phyloP scores from a whole-genome alignment of 2,797 vertebrate genomes.

The Enteromius thamalakanensis region DNA sequence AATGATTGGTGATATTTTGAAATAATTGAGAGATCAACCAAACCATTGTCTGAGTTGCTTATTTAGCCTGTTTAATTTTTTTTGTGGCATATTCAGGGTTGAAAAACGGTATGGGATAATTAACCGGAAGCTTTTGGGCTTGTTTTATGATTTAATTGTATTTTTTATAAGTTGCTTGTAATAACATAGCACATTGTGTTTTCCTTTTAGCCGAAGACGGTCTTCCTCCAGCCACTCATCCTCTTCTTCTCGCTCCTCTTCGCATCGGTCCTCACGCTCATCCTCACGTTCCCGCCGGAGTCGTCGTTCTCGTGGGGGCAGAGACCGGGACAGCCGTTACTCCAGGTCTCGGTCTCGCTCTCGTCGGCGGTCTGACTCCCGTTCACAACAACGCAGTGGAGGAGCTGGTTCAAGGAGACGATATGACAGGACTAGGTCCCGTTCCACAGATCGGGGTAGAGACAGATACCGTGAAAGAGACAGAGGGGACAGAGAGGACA shows the following conservation, averaged over 20 bases:
- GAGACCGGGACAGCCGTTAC: constrained; percentile 76
- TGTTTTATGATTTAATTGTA: neutral
- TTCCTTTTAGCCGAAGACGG: constrained; percentile 77
- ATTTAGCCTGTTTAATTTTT: neutral
- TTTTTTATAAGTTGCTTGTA: neutral
- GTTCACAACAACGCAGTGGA: constrained; percentile 71
- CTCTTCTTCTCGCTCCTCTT: constrained; percentile 80
- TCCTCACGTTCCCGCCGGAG: constrained; percentile 84
- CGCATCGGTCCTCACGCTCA: constrained; percentile 78
- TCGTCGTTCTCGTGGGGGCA: constrained; percentile 75
- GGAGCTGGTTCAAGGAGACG: constrained; percentile 76
- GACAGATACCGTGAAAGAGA: constrained; percentile 67
- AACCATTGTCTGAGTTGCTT: neutral
- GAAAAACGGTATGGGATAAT: neutral
- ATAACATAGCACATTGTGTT: constrained; percentile 52
- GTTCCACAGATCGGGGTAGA: constrained; percentile 74
- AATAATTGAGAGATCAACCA: neutral
- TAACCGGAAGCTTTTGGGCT: neutral
- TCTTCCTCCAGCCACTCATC: constrained; percentile 82
- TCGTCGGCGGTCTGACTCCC: constrained; percentile 74
- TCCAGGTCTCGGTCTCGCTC: constrained; percentile 80
- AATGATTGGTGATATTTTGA: constrained; percentile 17
- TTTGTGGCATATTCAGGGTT: neutral
- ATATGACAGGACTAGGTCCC: constrained; percentile 78
- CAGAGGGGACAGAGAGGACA: constrained; percentile 60